Evolutionary conservation across 2,113 vertebrate genomes (phyloP), one percentile per base, ranked within the genome.

Genomic region (Hystrix cristata): DNA sequence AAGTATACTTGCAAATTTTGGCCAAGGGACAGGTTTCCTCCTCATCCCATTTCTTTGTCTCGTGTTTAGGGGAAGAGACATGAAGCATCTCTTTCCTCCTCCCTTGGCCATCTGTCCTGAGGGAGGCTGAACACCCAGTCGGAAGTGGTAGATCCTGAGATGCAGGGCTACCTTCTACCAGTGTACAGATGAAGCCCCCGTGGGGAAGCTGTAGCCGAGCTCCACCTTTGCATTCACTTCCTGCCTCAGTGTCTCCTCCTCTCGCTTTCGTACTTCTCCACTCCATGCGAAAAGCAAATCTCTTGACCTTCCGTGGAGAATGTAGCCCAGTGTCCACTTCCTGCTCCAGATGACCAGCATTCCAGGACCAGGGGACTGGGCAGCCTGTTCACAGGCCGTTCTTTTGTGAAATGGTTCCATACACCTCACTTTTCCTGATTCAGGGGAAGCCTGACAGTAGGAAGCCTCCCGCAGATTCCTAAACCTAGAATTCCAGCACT

Each of bases 221-320:
- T 57, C 55, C 18, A 25, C 9, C 34, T 87, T 59, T 9, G 21
- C 0, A 0, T 6, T 80, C 8, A 25, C 6, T 23, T 67, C 25
- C 25, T 46, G 25, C 2, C 10, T 21, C 15, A 13, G 0, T 60
- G 21, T 57, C 34, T 43, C 10, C 3, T 1, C 0, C 15, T 1
- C 25, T 43, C 34, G 62, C 16, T 74, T 7, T 48, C 38, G 29
- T 18, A 15, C 21, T 69, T 8, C 51, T 71, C 15, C 15, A 29
- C 11, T 81, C 34, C 6, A 25, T 1, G 13, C 65, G 19, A 23
- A 59, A 91, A 55, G 27, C 15, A 29, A 78, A 23, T 31, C 4
- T 0, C 7, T 6, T 53, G 10, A 3, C 1, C 13, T 2, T 21
- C 11, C 38, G 2, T 29, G 19, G 7, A 87, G 2, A 64, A 38